Base-by-base conservation (phyloP, 1,140 invertebrate species). In the Nasonia vitripennis region DNA sequence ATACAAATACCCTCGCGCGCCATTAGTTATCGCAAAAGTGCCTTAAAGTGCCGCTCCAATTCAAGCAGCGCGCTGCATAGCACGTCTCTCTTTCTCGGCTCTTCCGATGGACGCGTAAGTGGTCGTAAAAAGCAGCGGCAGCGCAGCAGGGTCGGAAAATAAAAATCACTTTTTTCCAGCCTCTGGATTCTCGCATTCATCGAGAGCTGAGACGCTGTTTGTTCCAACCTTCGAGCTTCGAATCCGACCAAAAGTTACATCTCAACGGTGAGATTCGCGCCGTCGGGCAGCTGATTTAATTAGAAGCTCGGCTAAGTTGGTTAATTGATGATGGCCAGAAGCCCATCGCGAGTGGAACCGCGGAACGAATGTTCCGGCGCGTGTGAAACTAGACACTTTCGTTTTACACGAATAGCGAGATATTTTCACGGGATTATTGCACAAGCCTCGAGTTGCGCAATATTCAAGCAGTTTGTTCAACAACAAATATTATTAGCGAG, bases 21-120 rank as follows among this genome's bases (percentile, higher is more conserved):
- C 89, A 90, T 89, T 90, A 90, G 88, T 90, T 89, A 90, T 90
- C 89, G 87, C 86, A 77, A 87, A 89, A 89, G 85, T 79, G 84
- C 83, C 79, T 87, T 84, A 86, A 86, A 87, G 87, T 86, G 81
- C 67, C 81, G 75, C 82, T 83, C 48, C 73, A 80, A 75, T 86
- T 81, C 41, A 55, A n/a, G 62, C 31, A 37, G 31, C 23, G 34
- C 23, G 17, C 74, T 70, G 20, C 37, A 31, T 31, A 17, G 31
- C 51, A 11, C 17, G 75, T n/a, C 41, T 31, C n/a, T 45, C 74
- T 12, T 14, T 48, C 9, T 10, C 37, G 12, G 73, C 37, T 37
- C 31, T 62, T 48, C 74, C 45, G 14, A 55, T 34, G 17, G 17
- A 41, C 78, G 2, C 67, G 51, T 82, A 71, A 80, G 77, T 83